Base-by-base conservation (phyloP, 1,140 invertebrate species). In the Sesamia nonagrioides region DNA sequence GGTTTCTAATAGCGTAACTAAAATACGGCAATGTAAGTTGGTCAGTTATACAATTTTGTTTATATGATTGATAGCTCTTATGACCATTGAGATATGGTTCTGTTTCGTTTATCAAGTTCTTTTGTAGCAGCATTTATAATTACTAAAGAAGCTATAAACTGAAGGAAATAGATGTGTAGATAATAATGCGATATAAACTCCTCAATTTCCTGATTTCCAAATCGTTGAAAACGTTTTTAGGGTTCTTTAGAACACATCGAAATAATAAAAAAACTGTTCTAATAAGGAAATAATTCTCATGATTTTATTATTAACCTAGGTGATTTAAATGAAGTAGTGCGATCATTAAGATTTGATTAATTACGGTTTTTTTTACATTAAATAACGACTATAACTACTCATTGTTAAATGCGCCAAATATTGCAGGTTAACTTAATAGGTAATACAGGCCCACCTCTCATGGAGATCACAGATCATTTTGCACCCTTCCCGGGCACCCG, bases 131-230 rank as follows among this genome's bases (percentile, higher is more conserved):
- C 18, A 68, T 56, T 56, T 5, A 56, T 40, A 27, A 33, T 73
- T 58, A 11, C 35, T 58, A n/a, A 54, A 13, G n/a, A 18, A 37
- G 35, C 21, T 73, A 73, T 58, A 69, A 69, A 68, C 50, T 77
- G 60, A 79, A 83, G 82, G 82, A 79, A 82, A 77, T 56, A 73
- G 71, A 73, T 73, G 52, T 58, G 35, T 69, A 77, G 75, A 77
- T 77, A 61, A 45, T 58, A 61, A 45, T 58, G 35, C 50, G 48
- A 73, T 61, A 69, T 61, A 42, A 63, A 82, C 48, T 60, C 37
- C 71, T 73, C 50, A 54, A 42, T 81, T 83, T 85, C 81, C 83
- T 83, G 81, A 85, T 85, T 85, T 81, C 83, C 61, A 52, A 85
- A 85, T 85, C 27, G 17, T 78, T 61, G n/a, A 74, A 69, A 75